Base-by-base conservation (phyloP, 2,797 vertebrate genomes). In the Momotus momota region DNA sequence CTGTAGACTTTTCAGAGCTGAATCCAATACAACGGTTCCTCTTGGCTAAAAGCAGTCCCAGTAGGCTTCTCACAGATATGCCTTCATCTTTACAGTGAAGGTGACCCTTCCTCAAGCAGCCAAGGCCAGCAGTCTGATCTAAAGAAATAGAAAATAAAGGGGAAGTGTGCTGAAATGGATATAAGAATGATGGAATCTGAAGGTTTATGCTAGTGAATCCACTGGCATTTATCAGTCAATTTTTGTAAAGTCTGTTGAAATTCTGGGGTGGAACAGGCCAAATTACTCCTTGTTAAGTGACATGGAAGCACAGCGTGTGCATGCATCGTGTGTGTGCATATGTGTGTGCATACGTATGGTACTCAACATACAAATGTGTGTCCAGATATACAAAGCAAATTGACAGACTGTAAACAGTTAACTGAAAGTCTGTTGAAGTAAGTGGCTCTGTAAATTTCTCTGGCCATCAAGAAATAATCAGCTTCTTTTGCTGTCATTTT, bases 31-130 rank as follows among this genome's bases (percentile, higher is more conserved):
- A 72, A 12, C 0, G 0, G 29, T 65, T 86, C 61, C 40, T 87
- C 66, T 66, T 74, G 43, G 43, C 75, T 91, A 74, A 74, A 82
- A 87, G 48, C 29, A 77, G 61, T 95, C 72, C 52, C 22, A 4
- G 26, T 10, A 82, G 75, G n/a, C 29, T 67, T 83, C 81, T 87
- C 69, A 61, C 33, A 90, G 48, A 54, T 74, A 78, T 95, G 15
- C 13, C 69, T 90, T 95, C 46, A 52, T 83, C 61, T 91, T 89
- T 88, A n/a, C 0, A 1, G 41, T 35, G 61, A 94, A 85, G 71
- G 57, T 94, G 61, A 94, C 74, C 29, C 45, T n/a, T 94, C 7
- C 54, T 74, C 27, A 74, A 65, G n/a, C 48, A 61, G 29, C 35
- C 7, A 8, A 82, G 4, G 69, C 6, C 9, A 46, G n/a, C 19